Conservation (phyloP, 2,797 vertebrate genomes). For the Ptychobarbus kaznakovi region DNA sequence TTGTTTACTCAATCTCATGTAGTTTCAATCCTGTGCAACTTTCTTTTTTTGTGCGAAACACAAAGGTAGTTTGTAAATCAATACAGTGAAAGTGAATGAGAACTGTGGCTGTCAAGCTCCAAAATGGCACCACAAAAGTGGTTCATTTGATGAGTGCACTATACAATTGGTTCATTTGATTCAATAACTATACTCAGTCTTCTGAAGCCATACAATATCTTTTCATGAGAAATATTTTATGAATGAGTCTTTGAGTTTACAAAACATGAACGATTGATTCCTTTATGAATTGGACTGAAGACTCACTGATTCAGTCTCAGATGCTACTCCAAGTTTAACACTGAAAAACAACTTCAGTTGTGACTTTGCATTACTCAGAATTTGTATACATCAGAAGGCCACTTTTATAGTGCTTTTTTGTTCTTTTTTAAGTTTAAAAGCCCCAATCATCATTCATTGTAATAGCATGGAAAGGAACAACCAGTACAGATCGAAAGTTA, state of each 20-base stretch:
- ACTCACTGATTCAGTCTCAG: background rate
- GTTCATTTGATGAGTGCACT: background rate
- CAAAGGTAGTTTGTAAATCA: slow-evolving; percentile 9
- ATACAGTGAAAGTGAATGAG: background rate
- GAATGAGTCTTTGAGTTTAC: background rate
- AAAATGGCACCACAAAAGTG: background rate
- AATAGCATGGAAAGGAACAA: slow-evolving; percentile 4
- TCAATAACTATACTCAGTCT: background rate
- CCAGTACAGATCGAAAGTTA: background rate
- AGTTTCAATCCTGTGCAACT: background rate
- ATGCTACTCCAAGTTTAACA: background rate
- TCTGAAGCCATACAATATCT: background rate
- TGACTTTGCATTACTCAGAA: background rate
- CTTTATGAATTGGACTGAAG: background rate
- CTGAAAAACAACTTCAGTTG: background rate
- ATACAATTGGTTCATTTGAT: background rate
- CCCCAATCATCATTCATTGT: background rate
- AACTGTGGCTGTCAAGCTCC: background rate
- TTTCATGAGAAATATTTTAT: background rate
- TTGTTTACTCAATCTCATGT: background rate
- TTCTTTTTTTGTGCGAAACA: background rate
- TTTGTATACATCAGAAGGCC: background rate
- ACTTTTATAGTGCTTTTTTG: background rate
- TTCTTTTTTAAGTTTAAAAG: background rate
- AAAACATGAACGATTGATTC: background rate